Percentiles rank a stretch among this genome's conserved stretches.
Evolutionary conservation across 2,113 vertebrate genomes (phyloP).

Genomic region (Arenaria interpres): DNA sequence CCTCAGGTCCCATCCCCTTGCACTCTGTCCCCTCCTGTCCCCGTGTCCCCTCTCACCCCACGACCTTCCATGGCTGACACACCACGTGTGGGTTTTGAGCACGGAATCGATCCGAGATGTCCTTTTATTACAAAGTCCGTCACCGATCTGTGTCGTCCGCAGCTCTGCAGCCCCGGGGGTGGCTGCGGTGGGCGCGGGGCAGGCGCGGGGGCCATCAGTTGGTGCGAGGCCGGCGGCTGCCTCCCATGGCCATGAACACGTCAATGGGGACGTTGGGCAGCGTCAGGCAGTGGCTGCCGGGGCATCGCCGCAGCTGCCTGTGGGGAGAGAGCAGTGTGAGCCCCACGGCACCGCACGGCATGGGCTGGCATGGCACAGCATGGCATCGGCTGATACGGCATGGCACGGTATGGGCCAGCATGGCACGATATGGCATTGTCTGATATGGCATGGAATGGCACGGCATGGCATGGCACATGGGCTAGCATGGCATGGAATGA

Average conservation of each 20-base stretch:
- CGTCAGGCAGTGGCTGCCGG: slow-evolving; percentile 54
- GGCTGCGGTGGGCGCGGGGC: not conserved
- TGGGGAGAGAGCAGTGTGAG: not conserved
- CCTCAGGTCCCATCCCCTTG: not conserved
- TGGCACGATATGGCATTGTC: no score
- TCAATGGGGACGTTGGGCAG: slow-evolving; percentile 55
- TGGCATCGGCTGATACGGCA: not conserved
- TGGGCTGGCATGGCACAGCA: no score
- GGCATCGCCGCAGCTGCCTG: slow-evolving; percentile 58
- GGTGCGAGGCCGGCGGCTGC: not conserved
- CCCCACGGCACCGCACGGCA: no score
- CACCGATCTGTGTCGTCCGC: not conserved
- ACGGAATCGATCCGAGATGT: not conserved
- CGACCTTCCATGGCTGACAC: fast-evolving
- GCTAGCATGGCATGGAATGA: no score
- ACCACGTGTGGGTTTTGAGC: fast-evolving
- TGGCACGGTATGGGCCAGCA: fast-evolving
- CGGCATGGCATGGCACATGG: no score
- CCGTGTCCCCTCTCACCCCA: fast-evolving
- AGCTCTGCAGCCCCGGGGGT: not conserved
- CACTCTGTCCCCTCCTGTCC: not conserved
- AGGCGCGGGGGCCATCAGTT: not conserved
- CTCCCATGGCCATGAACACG: slow-evolving; percentile 44
- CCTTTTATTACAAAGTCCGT: slow-evolving; percentile 20
- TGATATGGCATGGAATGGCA: no score